A percentile compares a stretch with the other conserved stretches of the same genome.
These are phyloP conservation scores for Drosophila crucigera DNA, from an alignment of 2,888 invertebrate genomes.

Conservation along the genomic window DNA sequence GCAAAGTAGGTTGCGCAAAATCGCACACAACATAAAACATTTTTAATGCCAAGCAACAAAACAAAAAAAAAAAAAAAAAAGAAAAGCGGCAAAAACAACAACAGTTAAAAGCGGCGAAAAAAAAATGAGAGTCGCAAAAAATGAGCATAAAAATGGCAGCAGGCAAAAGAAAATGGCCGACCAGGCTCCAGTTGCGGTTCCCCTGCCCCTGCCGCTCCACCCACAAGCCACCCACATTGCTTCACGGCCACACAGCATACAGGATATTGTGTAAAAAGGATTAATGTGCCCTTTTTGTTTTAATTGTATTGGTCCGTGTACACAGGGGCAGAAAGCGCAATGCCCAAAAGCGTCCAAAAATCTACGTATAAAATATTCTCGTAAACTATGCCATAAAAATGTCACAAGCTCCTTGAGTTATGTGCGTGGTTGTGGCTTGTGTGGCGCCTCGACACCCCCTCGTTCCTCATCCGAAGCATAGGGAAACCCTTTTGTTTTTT, in stretches of 20 bases:
- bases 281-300: conserved; percentile 76
- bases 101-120: conserved; percentile 29
- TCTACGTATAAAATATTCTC: conserved; percentile 72
- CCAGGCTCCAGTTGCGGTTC: conserved; percentile 45
- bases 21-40: conserved; percentile 82
- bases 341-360: conserved; percentile 72
- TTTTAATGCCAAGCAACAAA: conserved; percentile 76
- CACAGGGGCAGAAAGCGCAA: conserved; percentile 47
- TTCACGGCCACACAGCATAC: conserved; percentile 55
- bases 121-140: conserved; percentile 62
- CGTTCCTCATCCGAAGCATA: conserved; percentile 12
- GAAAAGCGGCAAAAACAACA: conserved; percentile 6
- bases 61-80: conserved; percentile 29
- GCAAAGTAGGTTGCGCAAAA: conserved; percentile 81
- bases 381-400: conserved; percentile 74
- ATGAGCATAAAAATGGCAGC: conserved; percentile 79
- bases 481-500: conserved; percentile 75
- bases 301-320: conserved; percentile 65
- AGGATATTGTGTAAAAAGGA: conserved; percentile 81
- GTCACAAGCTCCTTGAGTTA: conserved; percentile 80
- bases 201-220: conserved; percentile 6
- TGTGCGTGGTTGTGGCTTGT: conserved; percentile 73
- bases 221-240: conserved; percentile 35
- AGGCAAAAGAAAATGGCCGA: conserved; percentile 79
- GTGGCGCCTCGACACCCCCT: conserved; percentile 49